Conservation (phyloP, 2,888 invertebrate species). For the Carterocephalus palaemon region DNA sequence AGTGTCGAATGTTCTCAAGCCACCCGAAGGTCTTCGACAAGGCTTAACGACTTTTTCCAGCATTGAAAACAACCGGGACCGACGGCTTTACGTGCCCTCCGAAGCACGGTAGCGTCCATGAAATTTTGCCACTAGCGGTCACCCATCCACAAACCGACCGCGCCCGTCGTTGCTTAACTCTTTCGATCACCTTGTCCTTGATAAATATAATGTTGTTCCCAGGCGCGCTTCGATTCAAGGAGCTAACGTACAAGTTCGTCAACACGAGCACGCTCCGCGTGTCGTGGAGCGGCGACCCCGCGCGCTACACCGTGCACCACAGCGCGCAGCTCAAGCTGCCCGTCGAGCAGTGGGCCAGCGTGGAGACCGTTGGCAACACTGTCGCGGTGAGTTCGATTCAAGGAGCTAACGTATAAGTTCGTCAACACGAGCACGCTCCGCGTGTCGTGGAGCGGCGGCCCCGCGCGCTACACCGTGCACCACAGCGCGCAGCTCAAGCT, state of each 20-base stretch:
- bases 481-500: constrained; percentile 62
- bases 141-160: no score
- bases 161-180: no score
- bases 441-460: constrained; percentile 51
- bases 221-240: constrained; percentile 48
- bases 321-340: constrained; percentile 57
- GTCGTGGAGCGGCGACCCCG: constrained; percentile 48
- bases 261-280: constrained; percentile 47
- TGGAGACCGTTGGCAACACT: constrained; percentile 49
- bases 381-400: constrained; percentile 51
- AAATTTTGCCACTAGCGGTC: no score
- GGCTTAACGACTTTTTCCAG: no score
- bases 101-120: no score
- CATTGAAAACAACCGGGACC: no score
- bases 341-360: constrained; percentile 61
- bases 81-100: no score
- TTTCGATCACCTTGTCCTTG: no score
- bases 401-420: constrained; percentile 47
- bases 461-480: constrained; percentile 65
- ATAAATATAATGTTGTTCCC: no score
- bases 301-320: constrained; percentile 71
- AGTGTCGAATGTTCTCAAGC: no score
- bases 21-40: no score
- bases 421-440: constrained; percentile 46
- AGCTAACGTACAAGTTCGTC: constrained; percentile 48